Conservation (phyloP, 2,888 invertebrate genomes). For the Phalangium opilio region DNA sequence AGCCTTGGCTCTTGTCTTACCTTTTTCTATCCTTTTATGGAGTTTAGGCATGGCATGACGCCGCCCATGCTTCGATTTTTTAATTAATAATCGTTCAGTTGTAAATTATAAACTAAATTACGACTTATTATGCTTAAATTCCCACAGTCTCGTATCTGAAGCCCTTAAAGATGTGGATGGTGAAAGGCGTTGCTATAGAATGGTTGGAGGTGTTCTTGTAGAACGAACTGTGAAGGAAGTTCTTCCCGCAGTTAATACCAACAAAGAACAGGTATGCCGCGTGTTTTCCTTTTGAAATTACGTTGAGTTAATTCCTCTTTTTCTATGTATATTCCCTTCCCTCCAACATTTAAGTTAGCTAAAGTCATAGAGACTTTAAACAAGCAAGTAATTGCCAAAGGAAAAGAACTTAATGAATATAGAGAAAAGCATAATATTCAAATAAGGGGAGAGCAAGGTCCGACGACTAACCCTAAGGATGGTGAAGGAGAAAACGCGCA, state of each 20-base stretch:
- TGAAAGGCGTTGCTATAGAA: slow-evolving; percentile 72
- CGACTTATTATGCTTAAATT: too few species aligned
- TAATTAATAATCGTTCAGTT: too few species aligned
- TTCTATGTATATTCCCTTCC: background rate
- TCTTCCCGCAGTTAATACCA: slow-evolving; percentile 61
- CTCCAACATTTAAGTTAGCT: slow-evolving; percentile 40
- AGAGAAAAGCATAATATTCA: slow-evolving; percentile 77
- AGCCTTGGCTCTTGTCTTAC: too few species aligned
- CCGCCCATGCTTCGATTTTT: too few species aligned
- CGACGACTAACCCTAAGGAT: too few species aligned
- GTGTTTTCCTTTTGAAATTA: slow-evolving; percentile 1
- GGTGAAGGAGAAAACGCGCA: too few species aligned
- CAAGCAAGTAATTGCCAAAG: slow-evolving; percentile 68
- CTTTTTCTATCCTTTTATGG: too few species aligned
- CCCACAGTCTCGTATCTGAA: slow-evolving; percentile 75
- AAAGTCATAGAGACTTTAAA: slow-evolving; percentile 62
- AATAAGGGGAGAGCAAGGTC: slow-evolving; percentile 44
- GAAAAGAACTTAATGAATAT: slow-evolving; percentile 76
- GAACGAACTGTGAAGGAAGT: slow-evolving; percentile 84
- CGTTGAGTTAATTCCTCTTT: background rate
- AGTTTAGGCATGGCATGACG: too few species aligned
- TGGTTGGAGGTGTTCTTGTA: slow-evolving; percentile 84
- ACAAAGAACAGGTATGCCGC: slow-evolving; percentile 58
- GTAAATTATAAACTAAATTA: too few species aligned
- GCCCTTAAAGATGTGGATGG: slow-evolving; percentile 71